Evolutionary conservation across 1,140 invertebrate species (phyloP).

Genomic region (Penaeus indicus): DNA sequence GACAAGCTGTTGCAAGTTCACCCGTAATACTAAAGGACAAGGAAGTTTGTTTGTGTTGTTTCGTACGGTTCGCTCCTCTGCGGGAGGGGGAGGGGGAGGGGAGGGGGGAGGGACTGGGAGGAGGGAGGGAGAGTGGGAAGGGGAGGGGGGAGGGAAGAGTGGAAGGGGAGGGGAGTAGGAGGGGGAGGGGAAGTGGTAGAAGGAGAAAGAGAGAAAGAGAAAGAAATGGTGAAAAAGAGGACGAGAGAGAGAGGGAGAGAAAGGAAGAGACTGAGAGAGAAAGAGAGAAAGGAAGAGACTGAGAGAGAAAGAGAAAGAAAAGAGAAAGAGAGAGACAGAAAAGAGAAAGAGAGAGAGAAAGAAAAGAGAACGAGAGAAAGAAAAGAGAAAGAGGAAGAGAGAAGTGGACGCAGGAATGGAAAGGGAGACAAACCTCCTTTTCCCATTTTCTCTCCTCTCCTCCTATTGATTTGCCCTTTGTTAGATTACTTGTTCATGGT

Average conservation of each 20-base stretch:
- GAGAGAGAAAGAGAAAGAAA: not conserved
- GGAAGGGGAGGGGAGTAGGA: not conserved
- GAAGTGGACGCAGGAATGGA: not conserved
- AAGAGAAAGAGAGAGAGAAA: not conserved
- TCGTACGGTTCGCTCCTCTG: not conserved
- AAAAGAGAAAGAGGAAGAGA: slow-evolving; percentile 12
- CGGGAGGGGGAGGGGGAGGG: not conserved
- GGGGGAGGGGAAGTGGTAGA: not conserved
- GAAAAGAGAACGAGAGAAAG: too few species aligned
- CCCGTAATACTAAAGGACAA: too few species aligned
- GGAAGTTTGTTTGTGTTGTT: too few species aligned
- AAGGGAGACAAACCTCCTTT: not conserved
- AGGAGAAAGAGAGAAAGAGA: not conserved
- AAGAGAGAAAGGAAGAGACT: not conserved
- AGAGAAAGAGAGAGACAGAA: not conserved
- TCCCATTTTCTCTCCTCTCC: slow-evolving; percentile 11
- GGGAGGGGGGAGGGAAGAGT: not conserved
- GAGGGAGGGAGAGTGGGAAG: not conserved
- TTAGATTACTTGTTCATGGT: not conserved
- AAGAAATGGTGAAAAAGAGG: not conserved
- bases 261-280: not conserved
- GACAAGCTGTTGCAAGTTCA: too few species aligned
- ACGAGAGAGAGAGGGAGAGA: not conserved
- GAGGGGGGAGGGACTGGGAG: not conserved
- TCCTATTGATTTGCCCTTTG: not conserved